Base-by-base conservation (phyloP, 2,797 vertebrate species). In the Microhierax caerulescens region DNA sequence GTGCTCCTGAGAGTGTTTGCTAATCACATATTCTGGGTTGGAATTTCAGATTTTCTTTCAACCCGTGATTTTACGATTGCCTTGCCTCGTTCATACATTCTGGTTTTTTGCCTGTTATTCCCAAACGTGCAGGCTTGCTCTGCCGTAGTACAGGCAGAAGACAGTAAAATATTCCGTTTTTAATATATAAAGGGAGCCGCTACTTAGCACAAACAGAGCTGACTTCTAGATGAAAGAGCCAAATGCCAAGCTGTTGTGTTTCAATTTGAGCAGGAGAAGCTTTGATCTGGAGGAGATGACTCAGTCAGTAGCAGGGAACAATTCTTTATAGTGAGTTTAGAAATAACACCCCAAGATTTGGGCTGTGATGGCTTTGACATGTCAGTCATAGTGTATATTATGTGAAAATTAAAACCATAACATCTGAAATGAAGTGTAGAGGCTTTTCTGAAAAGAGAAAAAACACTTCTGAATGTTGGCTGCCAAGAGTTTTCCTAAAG, bases 221-320 rank as follows among this genome's bases (percentile, higher is more conserved):
- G 91, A 81, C 83, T 92, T 91, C 83, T 94, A 84, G 93, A 96
- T 96, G 70, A 96, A 96, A 97, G 94, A 93, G 81, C 87, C 80
- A 87, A 74, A 93, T 87, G 92, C 63, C 86, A 89, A 96, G 96
- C 78, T 91, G 78, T 95, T 95, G 89, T 94, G 88, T 96, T 96
- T 97, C 92, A 92, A 19, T 95, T 92, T 89, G 77, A 94, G 88
- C 48, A 70, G 88, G 70, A 78, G 64, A 48, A 72, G 86, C 92
- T 96, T 96, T 96, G 96, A 96, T 96, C 92, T 95, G 18, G 64
- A 74, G 94, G 68, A 91, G 92, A 89, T 95, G 86, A 94, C 81
- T 96, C 77, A 81, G 86, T 88, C 84, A 76, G 94, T 92, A 95
- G 92, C 88, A 89, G 81, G 61, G 86, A 96, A 64, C 91, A 92